A percentile compares a stretch with the other conserved stretches of the same genome.
phyloP scores from a whole-genome alignment of 2,113 vertebrate species.

The Amblyopsis rosae region DNA sequence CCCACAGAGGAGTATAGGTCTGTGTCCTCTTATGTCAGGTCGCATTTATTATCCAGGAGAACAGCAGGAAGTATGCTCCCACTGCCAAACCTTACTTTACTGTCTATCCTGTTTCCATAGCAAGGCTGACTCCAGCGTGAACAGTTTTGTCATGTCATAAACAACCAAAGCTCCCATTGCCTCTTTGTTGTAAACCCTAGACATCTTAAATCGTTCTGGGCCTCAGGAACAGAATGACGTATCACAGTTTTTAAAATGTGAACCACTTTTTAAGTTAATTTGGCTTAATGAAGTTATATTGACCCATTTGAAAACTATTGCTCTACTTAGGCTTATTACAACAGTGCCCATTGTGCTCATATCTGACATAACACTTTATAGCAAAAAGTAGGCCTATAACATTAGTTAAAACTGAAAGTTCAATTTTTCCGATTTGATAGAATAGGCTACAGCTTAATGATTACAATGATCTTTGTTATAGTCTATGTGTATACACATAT shows the following conservation, averaged over 20 bases:
- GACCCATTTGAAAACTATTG: background rate
- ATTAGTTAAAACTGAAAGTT: conserved; percentile 45
- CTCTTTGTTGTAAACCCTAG: conserved; percentile 85
- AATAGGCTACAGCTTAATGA: too few species aligned
- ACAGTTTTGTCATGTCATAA: conserved; percentile 81
- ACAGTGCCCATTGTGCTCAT: too few species aligned
- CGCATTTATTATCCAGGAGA: conserved; percentile 88
- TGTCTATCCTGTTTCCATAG: conserved; percentile 89
- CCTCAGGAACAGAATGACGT: conserved; percentile 60
- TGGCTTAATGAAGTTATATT: background rate
- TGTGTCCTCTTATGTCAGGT: conserved; percentile 73
- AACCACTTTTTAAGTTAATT: background rate
- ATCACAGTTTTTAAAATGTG: background rate
- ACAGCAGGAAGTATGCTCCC: conserved; percentile 81
- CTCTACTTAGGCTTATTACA: too few species aligned
- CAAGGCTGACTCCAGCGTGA: conserved; percentile 81
- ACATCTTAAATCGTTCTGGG: conserved; percentile 86
- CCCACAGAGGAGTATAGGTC: conserved; percentile 74
- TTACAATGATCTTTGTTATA: too few species aligned
- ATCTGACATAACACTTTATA: background rate
- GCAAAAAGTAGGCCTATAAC: conserved; percentile 23
- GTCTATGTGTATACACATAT: too few species aligned
- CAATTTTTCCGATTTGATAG: background rate
- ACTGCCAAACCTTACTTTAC: conserved; percentile 80
- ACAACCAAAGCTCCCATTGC: conserved; percentile 86